Evolutionary conservation across 2,888 invertebrate genomes (phyloP), one percentile per base, ranked within the genome.

Genomic region (Lasioglossum vierecki): DNA sequence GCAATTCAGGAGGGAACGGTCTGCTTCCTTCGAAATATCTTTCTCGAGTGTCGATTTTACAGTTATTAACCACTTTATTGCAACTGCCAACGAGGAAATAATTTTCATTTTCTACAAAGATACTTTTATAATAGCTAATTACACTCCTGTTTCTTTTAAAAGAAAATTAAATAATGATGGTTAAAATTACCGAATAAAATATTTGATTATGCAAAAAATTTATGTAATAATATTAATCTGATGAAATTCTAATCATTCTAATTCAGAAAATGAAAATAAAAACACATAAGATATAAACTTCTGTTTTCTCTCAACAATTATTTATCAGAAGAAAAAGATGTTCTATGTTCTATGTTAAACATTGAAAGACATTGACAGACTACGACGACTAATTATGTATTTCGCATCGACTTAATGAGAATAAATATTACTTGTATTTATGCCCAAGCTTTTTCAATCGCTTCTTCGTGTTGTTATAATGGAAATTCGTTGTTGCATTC

Each of bases 21-120:
- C 71, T n/a, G 44, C 30, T 49, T 26, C 70, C 39, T 53, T 30
- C 39, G 30, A 72, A 60, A 79, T 44, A 18, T 46, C 44, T n/a
- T 60, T 44, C 15, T 30, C 44, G 22, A 78, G 44, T 44, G 30
- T 26, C 60, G 46, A 79, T 72, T 72, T 79, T 63, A 72, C 41
- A 53, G 26, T 60, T 60, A 79, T 60, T 72, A 72, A 72, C n/a
- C 46, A 18, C 8, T 72, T 46, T 13, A 44, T 46, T 11, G 22
- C 11, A 44, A 39, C 60, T 30, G 4, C 26, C n/a, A 30, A 78
- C 26, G 30, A n/a, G 4, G 35, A 72, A 15, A 15, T 72, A 44
- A 76, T 66, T 49, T 44, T n/a, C 1, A 8, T 22, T 46, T 39
- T 41, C 13, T n/a, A 30, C 11, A 6, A 46, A 76, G 41, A 22